Evolutionary conservation across 1,140 invertebrate genomes (phyloP).

Genomic region (Pristionchus pacificus): DNA sequence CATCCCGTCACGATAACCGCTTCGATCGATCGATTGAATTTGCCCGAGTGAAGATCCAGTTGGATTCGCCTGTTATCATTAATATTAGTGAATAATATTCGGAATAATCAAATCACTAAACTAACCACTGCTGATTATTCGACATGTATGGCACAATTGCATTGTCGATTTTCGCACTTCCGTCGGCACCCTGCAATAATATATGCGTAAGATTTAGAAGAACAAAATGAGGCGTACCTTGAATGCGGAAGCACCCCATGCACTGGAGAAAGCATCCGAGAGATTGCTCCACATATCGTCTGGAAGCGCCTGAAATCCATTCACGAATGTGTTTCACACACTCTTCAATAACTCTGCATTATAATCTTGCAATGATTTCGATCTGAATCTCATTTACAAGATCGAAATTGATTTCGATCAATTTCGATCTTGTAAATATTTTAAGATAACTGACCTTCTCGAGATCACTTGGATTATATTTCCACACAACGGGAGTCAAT

Average conservation of each 20-base stretch:
- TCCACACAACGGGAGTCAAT: conserved; percentile 29
- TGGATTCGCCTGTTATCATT: conserved; percentile 1
- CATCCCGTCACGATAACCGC: conserved; percentile 19
- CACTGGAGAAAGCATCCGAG: conserved; percentile 20
- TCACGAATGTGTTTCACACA: no score
- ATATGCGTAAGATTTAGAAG: no score
- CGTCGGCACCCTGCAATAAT: conserved; percentile 29
- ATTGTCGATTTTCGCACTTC: conserved; percentile 22
- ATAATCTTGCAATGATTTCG: no score
- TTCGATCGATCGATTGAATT: conserved; percentile 7
- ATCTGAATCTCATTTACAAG: no score
- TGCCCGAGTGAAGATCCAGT: conserved; percentile 1
- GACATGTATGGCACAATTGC: conserved; percentile 23
- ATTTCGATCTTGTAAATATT: no score
- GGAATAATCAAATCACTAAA: not conserved
- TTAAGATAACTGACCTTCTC: conserved; percentile 7
- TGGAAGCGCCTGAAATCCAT: conserved; percentile 21
- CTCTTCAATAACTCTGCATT: no score
- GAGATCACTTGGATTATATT: conserved; percentile 18
- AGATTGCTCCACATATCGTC: conserved; percentile 31
- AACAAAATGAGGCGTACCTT: conserved; percentile 10
- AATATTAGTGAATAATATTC: not conserved
- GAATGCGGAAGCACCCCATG: conserved; percentile 28
- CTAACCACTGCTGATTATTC: conserved; percentile 28
- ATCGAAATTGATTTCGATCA: no score